Percentiles rank a stretch among this genome's conserved stretches.
phyloP scores from a whole-genome alignment of 1,140 invertebrate genomes.

The Asbolus verrucosus region DNA sequence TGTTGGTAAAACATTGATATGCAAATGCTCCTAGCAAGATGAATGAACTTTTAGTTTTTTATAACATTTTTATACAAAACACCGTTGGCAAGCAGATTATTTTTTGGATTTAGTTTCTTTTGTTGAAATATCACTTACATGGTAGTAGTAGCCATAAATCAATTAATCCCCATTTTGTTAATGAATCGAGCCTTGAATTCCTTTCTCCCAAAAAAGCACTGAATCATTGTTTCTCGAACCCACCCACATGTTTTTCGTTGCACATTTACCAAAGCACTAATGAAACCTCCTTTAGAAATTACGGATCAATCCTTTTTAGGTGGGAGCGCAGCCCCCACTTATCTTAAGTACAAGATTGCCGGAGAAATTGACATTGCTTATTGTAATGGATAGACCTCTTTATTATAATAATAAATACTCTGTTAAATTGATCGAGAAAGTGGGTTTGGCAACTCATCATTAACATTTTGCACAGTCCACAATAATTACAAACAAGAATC shows the following conservation, averaged over 20 bases:
- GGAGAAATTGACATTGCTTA: conserved; percentile 37
- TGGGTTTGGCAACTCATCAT: conserved; percentile 20
- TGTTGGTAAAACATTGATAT: too few species aligned
- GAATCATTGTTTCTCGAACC: conserved; percentile 33
- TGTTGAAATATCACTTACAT: conserved; percentile 1
- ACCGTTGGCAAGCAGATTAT: too few species aligned
- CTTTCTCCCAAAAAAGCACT: conserved; percentile 9
- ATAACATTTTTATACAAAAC: too few species aligned
- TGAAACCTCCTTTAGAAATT: conserved; percentile 42
- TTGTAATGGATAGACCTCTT: conserved; percentile 32
- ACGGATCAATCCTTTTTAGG: conserved; percentile 45
- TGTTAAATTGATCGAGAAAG: conserved; percentile 33
- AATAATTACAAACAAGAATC: conserved; percentile 14
- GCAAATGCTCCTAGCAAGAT: too few species aligned
- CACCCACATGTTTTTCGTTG: conserved; percentile 36
- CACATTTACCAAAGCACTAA: conserved; percentile 40
- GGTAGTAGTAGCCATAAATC: neutral
- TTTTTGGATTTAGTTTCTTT: conserved; percentile 10
- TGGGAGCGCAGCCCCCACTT: conserved; percentile 42
- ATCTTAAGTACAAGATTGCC: conserved; percentile 37
- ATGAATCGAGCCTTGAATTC: conserved; percentile 15
- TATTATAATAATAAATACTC: conserved; percentile 35
- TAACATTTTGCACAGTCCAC: conserved; percentile 29
- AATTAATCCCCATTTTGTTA: conserved; percentile 23
- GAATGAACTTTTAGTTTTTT: too few species aligned